A percentile compares a stretch with the other conserved stretches of the same genome.
Conservation (phyloP, 2,113 vertebrate species). For the Riparia riparia region DNA sequence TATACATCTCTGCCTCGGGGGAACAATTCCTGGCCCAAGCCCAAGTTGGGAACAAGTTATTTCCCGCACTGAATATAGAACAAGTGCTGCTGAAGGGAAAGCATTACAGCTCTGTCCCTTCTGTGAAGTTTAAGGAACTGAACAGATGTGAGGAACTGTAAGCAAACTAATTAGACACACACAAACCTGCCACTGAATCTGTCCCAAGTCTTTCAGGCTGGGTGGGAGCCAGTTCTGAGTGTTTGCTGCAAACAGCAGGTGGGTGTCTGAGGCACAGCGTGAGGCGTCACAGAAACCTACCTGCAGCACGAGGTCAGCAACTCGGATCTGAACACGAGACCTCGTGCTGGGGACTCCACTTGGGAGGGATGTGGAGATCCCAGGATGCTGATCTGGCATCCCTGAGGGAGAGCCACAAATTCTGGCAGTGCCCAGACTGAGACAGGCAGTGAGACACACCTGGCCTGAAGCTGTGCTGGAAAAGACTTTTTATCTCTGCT, state of each 20-base stretch:
- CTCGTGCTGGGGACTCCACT: rapidly evolving
- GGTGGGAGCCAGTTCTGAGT: constrained; percentile 21
- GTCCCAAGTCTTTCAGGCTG: constrained; percentile 44
- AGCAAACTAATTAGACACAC: constrained; percentile 49
- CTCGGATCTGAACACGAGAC: rapidly evolving
- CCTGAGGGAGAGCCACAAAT: not conserved
- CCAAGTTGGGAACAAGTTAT: constrained; percentile 67
- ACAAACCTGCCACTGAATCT: constrained; percentile 33
- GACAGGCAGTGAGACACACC: not conserved
- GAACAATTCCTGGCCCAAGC: constrained; percentile 37
- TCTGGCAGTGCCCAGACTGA: not conserved
- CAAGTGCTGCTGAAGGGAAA: constrained; percentile 35
- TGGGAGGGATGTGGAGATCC: not conserved
- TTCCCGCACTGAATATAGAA: constrained; percentile 59
- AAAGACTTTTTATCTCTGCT: not conserved
- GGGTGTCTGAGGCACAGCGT: not conserved
- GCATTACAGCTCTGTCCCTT: constrained; percentile 11
- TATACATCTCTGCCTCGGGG: constrained; percentile 60
- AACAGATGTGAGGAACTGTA: constrained; percentile 56
- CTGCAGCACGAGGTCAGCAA: not conserved
- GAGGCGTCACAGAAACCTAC: not conserved
- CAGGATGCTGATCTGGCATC: not conserved
- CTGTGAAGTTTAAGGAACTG: constrained; percentile 46
- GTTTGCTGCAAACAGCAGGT: constrained; percentile 35
- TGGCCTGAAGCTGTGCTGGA: not conserved